Base-by-base conservation (phyloP, 2,888 invertebrate species). In the Encarsia formosa region DNA sequence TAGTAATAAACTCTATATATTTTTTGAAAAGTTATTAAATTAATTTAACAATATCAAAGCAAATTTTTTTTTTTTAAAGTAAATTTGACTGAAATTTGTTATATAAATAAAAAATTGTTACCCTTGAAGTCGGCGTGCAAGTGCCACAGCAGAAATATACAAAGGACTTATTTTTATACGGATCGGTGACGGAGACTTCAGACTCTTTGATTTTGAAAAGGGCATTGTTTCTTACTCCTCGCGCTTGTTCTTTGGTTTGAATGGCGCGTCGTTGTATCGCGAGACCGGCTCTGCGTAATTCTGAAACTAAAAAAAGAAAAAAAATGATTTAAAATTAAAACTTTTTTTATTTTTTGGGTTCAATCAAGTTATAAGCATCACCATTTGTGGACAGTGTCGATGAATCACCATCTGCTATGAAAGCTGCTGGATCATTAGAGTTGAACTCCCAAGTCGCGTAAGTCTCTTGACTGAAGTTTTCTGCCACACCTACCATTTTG, bases 81-180 rank as follows among this genome's bases (percentile, higher is more conserved):
- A n/a, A n/a, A n/a, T n/a, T n/a, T n/a, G n/a, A n/a, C n/a, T n/a
- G n/a, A n/a, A n/a, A n/a, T n/a, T n/a, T n/a, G n/a, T n/a, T n/a
- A n/a, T n/a, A n/a, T n/a, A n/a, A n/a, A n/a, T n/a, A n/a, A n/a
- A n/a, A n/a, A n/a, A n/a, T n/a, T n/a, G 82, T 78, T 70, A 87
- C 87, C 76, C 82, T 79, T 26, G 85, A 85, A 11, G 78, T 65
- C 1, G 85, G 83, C 31, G 84, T 83, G 63, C 88, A 88, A 52
- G 79, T 78, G 23, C 77, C 76, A 66, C 87, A 88, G 47, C 85
- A 85, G 32, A 84, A 75, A 16, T 85, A 85, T 54, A 82, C 75
- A 51, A 84, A 79, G 0, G 84, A 38, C 13, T 40, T 44, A 5
- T n/a, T 35, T 8, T 37, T 39, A 1, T 77, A 76, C 47, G 75